Evolutionary conservation across 2,888 invertebrate genomes (phyloP).

Genomic region (Cristatella mucedo): DNA sequence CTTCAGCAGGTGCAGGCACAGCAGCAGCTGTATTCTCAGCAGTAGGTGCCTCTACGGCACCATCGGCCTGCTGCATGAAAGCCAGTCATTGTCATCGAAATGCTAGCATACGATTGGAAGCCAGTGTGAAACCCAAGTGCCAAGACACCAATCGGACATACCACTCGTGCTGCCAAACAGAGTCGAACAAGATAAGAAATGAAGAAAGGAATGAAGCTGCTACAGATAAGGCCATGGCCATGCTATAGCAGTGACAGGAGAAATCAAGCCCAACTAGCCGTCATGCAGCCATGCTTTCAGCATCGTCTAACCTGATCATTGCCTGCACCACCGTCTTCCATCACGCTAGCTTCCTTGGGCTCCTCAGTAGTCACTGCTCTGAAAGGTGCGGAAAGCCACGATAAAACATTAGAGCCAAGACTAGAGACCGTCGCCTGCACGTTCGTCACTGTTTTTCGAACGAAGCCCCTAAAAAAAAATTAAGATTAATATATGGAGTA

Average conservation of each 20-base stretch:
- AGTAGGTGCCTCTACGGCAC: conserved; percentile 4
- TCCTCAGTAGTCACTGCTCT: conserved; percentile 21
- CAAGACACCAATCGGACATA: too few relatives aligned
- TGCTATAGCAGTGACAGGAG: conserved; percentile 17
- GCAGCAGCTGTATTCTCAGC: conserved; percentile 12
- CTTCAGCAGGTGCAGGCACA: background rate
- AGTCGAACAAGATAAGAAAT: too few relatives aligned
- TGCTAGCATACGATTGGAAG: too few relatives aligned
- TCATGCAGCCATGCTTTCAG: conserved; percentile 17
- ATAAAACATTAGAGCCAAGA: too few relatives aligned
- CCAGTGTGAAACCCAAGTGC: too few relatives aligned
- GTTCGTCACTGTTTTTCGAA: too few relatives aligned
- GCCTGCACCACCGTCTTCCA: conserved; percentile 16
- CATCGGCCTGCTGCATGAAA: conserved; percentile 10
- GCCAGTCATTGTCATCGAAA: too few relatives aligned
- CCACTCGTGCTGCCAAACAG: too few relatives aligned
- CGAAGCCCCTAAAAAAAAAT: too few relatives aligned
- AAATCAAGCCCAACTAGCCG: conserved; percentile 13
- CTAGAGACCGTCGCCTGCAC: too few relatives aligned
- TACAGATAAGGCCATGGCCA: background rate
- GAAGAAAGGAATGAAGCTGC: too few relatives aligned
- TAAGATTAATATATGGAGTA: too few relatives aligned
- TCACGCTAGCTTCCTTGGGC: conserved; percentile 13
- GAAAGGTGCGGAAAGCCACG: conserved; percentile 26
- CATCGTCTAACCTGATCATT: conserved; percentile 2